These are phyloP conservation scores for Pristis pectinata DNA, from an alignment of 2,797 vertebrate species.

Conservation along the genomic window DNA sequence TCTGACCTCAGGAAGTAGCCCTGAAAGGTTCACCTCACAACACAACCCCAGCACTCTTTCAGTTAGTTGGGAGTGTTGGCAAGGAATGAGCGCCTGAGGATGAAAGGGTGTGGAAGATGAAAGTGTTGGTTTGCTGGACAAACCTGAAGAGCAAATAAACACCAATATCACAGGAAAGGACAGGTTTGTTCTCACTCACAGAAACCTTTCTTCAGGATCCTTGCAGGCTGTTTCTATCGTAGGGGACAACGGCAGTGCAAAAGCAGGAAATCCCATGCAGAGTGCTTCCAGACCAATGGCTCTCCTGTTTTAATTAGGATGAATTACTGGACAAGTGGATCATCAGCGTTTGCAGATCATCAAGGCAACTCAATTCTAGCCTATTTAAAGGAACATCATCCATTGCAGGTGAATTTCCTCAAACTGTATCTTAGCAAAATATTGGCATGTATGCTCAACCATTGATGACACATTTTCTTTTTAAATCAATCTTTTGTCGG, in stretches of 20 bases:
- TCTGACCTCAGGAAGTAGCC: too few species aligned
- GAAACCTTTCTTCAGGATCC: too few species aligned
- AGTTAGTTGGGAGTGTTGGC: too few species aligned
- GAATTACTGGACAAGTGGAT: neutral
- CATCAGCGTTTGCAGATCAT: neutral
- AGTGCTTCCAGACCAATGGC: neutral
- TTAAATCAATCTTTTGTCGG: neutral
- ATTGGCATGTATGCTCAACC: neutral
- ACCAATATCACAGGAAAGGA: too few species aligned
- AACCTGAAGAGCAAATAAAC: too few species aligned
- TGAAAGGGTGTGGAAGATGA: too few species aligned
- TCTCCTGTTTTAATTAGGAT: neutral
- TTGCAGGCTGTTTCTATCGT: neutral
- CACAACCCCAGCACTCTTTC: too few species aligned
- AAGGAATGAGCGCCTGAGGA: too few species aligned
- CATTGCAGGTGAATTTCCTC: neutral
- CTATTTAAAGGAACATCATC: neutral
- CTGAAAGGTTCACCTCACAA: too few species aligned
- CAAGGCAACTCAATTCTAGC: neutral
- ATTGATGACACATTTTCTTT: neutral
- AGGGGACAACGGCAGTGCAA: neutral
- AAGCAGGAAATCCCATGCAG: neutral
- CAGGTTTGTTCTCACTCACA: too few species aligned
- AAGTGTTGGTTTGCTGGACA: too few species aligned
- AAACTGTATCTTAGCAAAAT: neutral